These are phyloP conservation scores for Triops cancriformis DNA, from an alignment of 1,140 invertebrate genomes.

Conservation along the genomic window DNA sequence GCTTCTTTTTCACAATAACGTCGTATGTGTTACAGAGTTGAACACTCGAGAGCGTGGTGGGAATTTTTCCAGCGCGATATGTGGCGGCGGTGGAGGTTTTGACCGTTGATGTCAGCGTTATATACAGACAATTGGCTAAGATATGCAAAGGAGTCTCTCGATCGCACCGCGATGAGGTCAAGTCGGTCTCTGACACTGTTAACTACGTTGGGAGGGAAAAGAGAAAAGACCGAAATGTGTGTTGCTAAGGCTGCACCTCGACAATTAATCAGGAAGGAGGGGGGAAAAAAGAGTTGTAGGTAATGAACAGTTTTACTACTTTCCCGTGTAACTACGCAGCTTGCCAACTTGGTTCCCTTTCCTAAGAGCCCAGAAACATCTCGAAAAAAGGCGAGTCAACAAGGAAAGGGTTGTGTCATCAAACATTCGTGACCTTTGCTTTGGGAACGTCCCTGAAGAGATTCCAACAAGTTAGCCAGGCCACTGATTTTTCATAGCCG, in stretches of 20 bases:
- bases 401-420: conserved; percentile 1
- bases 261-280: not conserved
- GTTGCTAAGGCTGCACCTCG: not conserved
- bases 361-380: not conserved
- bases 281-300: not conserved
- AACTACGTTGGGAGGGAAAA: not conserved
- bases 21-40: not conserved
- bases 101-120: conserved; percentile 9
- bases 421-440: not conserved
- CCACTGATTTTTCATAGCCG: not conserved
- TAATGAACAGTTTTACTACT: not conserved
- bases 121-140: not conserved
- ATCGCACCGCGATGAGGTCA: not conserved
- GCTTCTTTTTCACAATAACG: not conserved
- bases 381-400: not conserved
- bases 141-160: not conserved
- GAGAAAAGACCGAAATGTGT: not conserved
- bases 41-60: not conserved
- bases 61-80: not conserved
- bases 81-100: not conserved
- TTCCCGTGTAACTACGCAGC: not conserved
- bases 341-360: not conserved
- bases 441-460: not conserved
- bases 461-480: not conserved
- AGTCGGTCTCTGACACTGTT: not conserved